Percentiles rank a stretch among this genome's conserved stretches.
These are phyloP conservation scores for Ctenopoma kingsleyae DNA, from an alignment of 2,797 vertebrate genomes.

Conservation along the genomic window DNA sequence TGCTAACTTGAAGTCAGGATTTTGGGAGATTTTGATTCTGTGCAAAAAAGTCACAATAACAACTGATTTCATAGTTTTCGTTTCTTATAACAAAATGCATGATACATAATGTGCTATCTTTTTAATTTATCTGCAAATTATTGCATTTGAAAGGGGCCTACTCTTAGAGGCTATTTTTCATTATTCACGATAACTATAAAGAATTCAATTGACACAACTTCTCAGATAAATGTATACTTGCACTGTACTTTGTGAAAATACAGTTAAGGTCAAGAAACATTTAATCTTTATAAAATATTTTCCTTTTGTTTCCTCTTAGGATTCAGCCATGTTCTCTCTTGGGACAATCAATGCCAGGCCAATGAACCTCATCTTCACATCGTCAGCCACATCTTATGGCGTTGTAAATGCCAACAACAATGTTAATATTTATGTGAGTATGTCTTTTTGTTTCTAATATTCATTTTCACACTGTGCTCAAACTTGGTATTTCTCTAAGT, in stretches of 20 bases:
- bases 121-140: constrained; percentile 17
- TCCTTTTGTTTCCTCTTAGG: constrained; percentile 43
- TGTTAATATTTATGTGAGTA: constrained; percentile 76
- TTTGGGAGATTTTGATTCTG: constrained; percentile 10
- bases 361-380: constrained; percentile 74
- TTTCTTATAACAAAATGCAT: background rate
- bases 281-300: too few species aligned
- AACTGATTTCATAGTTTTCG: background rate
- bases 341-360: constrained; percentile 42
- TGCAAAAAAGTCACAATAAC: constrained; percentile 9
- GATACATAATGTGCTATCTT: background rate
- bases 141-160: constrained; percentile 2
- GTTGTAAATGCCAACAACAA: background rate
- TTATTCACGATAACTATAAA: background rate
- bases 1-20: background rate
- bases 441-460: too few species aligned
- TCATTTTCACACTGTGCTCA: too few species aligned
- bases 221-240: background rate
- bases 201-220: constrained; percentile 1
- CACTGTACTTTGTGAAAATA: too few species aligned
- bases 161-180: background rate
- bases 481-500: background rate
- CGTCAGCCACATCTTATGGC: rapidly evolving
- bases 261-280: too few species aligned
- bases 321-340: rapidly evolving